Conservation (phyloP, 2,113 vertebrate genomes). For the Menidia beryllina region DNA sequence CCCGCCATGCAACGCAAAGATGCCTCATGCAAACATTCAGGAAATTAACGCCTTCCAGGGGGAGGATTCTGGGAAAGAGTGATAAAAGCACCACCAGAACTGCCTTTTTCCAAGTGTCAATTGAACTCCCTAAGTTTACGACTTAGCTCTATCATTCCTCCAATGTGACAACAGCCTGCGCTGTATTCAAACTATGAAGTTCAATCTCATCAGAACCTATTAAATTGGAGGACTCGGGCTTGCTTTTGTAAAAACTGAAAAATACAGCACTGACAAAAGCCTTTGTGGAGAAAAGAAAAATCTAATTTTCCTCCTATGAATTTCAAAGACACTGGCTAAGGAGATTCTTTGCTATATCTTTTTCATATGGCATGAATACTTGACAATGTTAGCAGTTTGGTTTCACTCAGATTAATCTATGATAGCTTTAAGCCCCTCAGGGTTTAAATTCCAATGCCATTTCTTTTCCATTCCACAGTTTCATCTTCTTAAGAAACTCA, state of each 20-base stretch:
- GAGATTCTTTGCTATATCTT: not conserved
- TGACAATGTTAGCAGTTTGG: constrained; percentile 19
- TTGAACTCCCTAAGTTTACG: constrained; percentile 17
- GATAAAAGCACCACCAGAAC: constrained; percentile 30
- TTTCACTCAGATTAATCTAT: constrained; percentile 12
- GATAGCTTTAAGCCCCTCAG: constrained; percentile 25
- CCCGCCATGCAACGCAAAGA: constrained; percentile 17
- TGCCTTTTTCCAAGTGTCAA: constrained; percentile 7
- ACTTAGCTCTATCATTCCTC: constrained; percentile 13
- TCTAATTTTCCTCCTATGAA: not conserved
- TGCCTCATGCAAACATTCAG: constrained; percentile 51
- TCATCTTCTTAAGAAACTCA: constrained; percentile 32
- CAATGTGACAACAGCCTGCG: no score
- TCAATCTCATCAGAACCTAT: not conserved
- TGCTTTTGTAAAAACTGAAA: not conserved
- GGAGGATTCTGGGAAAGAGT: constrained; percentile 45
- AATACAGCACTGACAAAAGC: not conserved
- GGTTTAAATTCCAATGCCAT: constrained; percentile 28
- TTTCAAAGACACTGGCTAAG: not conserved
- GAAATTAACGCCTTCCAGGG: constrained; percentile 46
- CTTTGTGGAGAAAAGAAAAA: not conserved
- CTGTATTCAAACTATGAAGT: not conserved
- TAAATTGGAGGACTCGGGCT: not conserved
- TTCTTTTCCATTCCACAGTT: constrained; percentile 20
- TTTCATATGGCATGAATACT: constrained; percentile 8